Evolutionary conservation across 2,113 vertebrate species (phyloP), one percentile per base, ranked within the genome.

Genomic region (Esox niger): DNA sequence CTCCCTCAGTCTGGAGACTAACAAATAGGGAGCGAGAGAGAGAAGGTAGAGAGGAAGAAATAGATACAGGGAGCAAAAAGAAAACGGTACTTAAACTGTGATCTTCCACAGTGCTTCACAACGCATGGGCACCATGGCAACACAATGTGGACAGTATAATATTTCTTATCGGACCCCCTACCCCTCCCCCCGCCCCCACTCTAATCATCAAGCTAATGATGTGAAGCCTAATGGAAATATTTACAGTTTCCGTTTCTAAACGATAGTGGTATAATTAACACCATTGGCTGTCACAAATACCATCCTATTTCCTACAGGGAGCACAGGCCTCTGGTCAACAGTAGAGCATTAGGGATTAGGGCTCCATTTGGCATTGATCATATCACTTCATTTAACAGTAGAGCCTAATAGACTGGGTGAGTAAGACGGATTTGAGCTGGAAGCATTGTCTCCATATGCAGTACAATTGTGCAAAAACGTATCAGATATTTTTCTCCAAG

Each of bases 191-290:
- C 29, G 33, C 23, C 32, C 49, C 47, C 15, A 62, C 63, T 58
- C 71, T 74, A 76, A 82, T 76, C 68, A 56, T 74, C 25, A 66
- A 31, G 69, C 33, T 65, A 69, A 83, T 64, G 68, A 72, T 62
- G 73, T 71, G 71, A 75, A 3, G 15, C 54, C 55, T 66, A 58
- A 75, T 85, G 66, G 66, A 85, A 80, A 87, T 82, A 80, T 84
- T 75, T 84, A 81, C 76, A 70, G 71, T 79, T 81, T 79, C 67
- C 21, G 46, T 80, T 79, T 82, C 78, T 68, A 81, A 83, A 85
- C 66, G 65, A 82, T 84, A 75, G 78, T 75, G 71, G 69, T 62
- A 80, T 83, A 81, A 89, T 89, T 84, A 82, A 80, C 71, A 66
- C 64, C 59, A 43, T 17, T 2, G 38, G 1, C 13, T 17, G 38